phyloP scores from a whole-genome alignment of 92 coral and sea anemone species.

The Blastomussa wellsi region DNA sequence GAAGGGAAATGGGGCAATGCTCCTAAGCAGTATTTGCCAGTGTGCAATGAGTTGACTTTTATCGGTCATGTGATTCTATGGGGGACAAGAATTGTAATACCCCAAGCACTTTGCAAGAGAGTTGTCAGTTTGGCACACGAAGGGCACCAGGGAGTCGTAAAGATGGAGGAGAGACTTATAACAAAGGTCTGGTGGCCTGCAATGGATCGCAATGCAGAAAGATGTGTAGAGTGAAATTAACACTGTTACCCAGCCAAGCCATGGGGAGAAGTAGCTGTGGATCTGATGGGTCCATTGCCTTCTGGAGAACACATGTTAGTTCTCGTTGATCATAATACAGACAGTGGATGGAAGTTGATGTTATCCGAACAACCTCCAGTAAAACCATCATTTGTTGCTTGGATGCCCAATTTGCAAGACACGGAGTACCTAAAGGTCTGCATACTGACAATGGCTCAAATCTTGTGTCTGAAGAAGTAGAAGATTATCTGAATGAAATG shows the following conservation, averaged over 20 bases:
- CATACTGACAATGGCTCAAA: constrained; percentile 51
- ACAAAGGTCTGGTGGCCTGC: constrained; percentile 68
- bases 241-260: constrained; percentile 43
- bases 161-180: constrained; percentile 54
- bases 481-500: constrained; percentile 37
- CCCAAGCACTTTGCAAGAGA: constrained; percentile 49
- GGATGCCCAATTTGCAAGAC: constrained; percentile 52
- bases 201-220: constrained; percentile 35
- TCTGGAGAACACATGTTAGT: constrained; percentile 56
- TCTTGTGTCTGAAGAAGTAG: constrained; percentile 40
- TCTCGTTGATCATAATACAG: too few species aligned
- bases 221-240: constrained; percentile 40
- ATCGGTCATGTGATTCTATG: constrained; percentile 54
- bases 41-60: constrained; percentile 41
- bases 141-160: constrained; percentile 57
- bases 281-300: constrained; percentile 54
- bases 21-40: constrained; percentile 42
- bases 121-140: constrained; percentile 44
- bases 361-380: constrained; percentile 43
- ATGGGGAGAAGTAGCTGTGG: constrained; percentile 58
- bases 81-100: constrained; percentile 49
- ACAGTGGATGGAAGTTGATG: too few species aligned
- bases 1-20: constrained; percentile 62
- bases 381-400: constrained; percentile 38
- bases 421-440: constrained; percentile 41